Evolutionary conservation across 2,888 invertebrate species (phyloP).

Genomic region (Hyposoter dolosus): DNA sequence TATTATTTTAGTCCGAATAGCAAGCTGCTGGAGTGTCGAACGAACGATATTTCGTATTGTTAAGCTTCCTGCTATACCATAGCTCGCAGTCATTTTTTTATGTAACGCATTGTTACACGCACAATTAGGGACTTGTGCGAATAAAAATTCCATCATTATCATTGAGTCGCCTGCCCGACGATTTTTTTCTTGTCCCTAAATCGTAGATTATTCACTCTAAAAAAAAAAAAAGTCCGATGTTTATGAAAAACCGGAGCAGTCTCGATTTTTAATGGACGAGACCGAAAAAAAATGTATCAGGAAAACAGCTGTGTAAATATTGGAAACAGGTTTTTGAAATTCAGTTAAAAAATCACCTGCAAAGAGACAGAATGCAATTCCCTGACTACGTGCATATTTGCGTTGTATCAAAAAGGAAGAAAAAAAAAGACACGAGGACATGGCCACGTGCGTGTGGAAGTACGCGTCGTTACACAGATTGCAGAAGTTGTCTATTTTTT

Average conservation of each 20-base stretch:
- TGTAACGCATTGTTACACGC: neutral
- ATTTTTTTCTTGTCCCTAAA: neutral
- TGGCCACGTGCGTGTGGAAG: conserved; percentile 6
- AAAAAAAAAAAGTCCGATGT: neutral
- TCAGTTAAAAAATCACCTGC: neutral
- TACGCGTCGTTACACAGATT: conserved; percentile 1
- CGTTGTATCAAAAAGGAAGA: neutral
- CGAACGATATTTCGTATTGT: neutral
- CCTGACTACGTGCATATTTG: neutral
- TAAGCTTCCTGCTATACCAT: neutral
- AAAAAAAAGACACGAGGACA: neutral
- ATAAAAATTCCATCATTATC: neutral
- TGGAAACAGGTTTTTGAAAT: neutral
- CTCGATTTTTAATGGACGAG: neutral
- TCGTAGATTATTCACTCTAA: neutral
- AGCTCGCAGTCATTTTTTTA: neutral
- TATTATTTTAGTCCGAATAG: neutral
- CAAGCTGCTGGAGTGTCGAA: neutral
- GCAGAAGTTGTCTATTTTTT: neutral
- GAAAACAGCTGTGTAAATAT: neutral
- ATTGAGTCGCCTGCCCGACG: neutral
- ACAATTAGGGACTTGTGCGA: neutral
- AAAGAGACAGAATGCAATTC: neutral
- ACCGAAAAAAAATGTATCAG: neutral
- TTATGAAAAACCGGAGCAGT: neutral